These are phyloP conservation scores for Chrysotoxum bicinctum DNA, from an alignment of 2,888 invertebrate genomes.

Conservation along the genomic window DNA sequence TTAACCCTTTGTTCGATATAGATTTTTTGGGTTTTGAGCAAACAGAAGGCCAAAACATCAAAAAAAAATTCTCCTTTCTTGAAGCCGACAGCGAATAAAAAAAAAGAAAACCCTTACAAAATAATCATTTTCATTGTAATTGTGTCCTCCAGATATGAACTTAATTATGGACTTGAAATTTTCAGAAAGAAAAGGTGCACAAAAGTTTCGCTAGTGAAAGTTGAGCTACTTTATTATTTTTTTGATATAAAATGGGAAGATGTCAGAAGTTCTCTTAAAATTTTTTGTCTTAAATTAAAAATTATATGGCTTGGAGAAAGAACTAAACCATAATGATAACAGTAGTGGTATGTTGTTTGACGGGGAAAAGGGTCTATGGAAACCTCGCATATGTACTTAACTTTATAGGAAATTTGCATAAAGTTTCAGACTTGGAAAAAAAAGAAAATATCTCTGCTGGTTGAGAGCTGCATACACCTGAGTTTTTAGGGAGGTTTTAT, in stretches of 20 bases:
- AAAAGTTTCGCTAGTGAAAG: constrained; percentile 32
- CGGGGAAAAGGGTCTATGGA: not conserved
- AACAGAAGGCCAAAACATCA: constrained; percentile 27
- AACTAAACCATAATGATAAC: not conserved
- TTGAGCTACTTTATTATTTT: constrained; percentile 15
- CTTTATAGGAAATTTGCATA: constrained; percentile 11
- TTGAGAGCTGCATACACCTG: constrained; percentile 49
- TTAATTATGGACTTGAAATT: constrained; percentile 57
- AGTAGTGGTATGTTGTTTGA: not conserved
- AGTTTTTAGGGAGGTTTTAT: constrained; percentile 28
- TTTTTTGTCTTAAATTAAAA: not conserved
- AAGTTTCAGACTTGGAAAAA: not conserved
- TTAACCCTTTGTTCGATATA: not conserved
- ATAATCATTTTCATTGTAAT: constrained; percentile 60
- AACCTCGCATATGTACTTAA: not conserved
- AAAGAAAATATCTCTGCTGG: constrained; percentile 41
- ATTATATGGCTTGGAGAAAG: not conserved
- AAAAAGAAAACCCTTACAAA: constrained; percentile 28
- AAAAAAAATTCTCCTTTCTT: constrained; percentile 14
- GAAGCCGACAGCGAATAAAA: not conserved
- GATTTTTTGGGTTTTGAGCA: not conserved
- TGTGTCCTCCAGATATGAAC: constrained; percentile 68
- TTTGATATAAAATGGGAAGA: constrained; percentile 9
- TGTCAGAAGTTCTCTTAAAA: constrained; percentile 6
- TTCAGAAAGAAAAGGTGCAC: not conserved